A percentile compares a stretch with the other conserved stretches of the same genome.
Conservation (phyloP, 1,140 invertebrate species). For the Pseudomyrmex dendroicus region DNA sequence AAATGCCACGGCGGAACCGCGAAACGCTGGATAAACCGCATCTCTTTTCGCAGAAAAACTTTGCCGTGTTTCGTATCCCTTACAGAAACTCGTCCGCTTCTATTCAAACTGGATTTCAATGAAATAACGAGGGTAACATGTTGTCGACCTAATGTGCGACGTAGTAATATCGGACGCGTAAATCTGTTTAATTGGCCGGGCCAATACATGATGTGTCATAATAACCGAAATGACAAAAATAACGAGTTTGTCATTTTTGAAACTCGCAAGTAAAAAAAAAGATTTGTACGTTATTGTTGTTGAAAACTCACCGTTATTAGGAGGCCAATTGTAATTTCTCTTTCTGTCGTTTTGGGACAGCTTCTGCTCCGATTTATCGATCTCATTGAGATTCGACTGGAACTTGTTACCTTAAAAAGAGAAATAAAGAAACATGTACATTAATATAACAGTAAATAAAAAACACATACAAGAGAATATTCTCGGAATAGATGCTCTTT, state of each 20-base stretch:
- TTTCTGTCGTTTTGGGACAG: slow-evolving; percentile 82
- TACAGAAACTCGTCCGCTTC: slow-evolving; percentile 7
- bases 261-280: background rate
- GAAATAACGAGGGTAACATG: background rate
- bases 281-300: background rate
- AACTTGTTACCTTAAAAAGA: slow-evolving; percentile 87
- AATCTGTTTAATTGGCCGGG: background rate
- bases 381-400: slow-evolving; percentile 89
- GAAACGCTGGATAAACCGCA: slow-evolving; percentile 68
- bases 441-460: slow-evolving; percentile 9
- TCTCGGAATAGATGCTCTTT: background rate
- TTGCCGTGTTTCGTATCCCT: slow-evolving; percentile 49
- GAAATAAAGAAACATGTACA: slow-evolving; percentile 13
- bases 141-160: slow-evolving; percentile 23
- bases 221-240: background rate
- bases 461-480: background rate
- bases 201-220: background rate
- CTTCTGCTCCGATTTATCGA: slow-evolving; percentile 90
- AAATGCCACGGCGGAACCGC: slow-evolving; percentile 63
- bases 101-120: slow-evolving; percentile 39
- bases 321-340: slow-evolving; percentile 79
- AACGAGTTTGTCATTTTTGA: too few relatives aligned
- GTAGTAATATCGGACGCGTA: too few relatives aligned
- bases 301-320: slow-evolving; percentile 77
- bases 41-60: slow-evolving; percentile 8